Conservation (phyloP, 2,113 vertebrate genomes). For the Phrynosoma platyrhinos region DNA sequence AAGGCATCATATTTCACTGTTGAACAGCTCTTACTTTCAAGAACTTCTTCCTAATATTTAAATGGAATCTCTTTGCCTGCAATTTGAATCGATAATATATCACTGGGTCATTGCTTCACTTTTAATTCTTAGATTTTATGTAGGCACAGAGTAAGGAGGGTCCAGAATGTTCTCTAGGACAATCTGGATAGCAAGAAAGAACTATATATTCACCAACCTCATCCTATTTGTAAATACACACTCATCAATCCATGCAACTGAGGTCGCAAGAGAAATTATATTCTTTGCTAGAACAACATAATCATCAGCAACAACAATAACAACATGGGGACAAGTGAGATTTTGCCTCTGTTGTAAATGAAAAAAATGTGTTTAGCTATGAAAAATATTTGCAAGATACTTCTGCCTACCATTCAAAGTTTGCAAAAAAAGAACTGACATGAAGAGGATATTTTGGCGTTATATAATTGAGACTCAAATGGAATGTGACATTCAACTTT, state of each 20-base stretch:
- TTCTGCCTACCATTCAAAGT: neutral
- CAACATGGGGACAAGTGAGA: neutral
- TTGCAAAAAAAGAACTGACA: neutral
- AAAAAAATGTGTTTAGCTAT: neutral
- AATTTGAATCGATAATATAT: no score
- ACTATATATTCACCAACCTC: neutral
- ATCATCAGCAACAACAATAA: neutral
- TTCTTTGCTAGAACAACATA: neutral
- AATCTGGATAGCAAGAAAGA: neutral
- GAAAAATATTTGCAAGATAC: neutral
- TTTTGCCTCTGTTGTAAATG: neutral
- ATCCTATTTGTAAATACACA: no score
- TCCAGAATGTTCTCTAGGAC: neutral
- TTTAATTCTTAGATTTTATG: constrained; percentile 1
- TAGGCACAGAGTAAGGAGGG: neutral
- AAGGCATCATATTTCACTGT: no score
- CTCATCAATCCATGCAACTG: neutral
- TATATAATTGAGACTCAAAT: neutral
- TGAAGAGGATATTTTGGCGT: neutral
- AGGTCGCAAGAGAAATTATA: no score
- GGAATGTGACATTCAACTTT: neutral
- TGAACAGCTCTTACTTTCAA: no score
- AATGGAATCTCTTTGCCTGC: no score
- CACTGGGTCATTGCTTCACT: neutral
- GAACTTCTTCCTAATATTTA: no score